Conservation (phyloP, 2,888 invertebrate species). For the Aleiodes alternator region DNA sequence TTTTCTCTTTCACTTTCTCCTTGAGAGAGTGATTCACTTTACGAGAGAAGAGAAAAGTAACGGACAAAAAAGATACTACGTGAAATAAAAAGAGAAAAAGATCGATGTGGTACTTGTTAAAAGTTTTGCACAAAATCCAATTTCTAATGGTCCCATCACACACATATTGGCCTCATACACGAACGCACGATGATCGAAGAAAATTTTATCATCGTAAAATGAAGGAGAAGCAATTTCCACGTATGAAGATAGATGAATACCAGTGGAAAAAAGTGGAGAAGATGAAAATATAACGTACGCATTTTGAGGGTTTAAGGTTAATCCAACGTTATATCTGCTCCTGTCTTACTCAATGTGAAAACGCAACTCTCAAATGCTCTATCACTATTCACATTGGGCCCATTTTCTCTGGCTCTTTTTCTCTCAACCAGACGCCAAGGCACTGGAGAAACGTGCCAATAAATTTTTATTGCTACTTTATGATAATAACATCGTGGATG, state of each 20-base stretch:
- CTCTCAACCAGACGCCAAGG: neutral
- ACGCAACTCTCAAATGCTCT: neutral
- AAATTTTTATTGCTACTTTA: conserved; percentile 73
- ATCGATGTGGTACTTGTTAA: neutral
- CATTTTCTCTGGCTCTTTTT: neutral
- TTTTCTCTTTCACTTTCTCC: neutral
- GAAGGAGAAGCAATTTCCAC: too few species aligned
- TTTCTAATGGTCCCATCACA: neutral
- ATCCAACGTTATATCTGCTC: neutral
- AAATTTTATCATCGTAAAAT: neutral
- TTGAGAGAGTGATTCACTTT: neutral
- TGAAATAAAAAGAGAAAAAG: conserved; percentile 1
- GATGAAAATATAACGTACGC: conserved; percentile 16
- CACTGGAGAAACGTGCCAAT: conserved; percentile 64
- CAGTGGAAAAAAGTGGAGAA: neutral
- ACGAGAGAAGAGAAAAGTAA: neutral
- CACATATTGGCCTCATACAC: neutral
- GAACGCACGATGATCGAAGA: neutral
- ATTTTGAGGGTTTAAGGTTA: conserved; percentile 2
- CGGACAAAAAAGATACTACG: neutral
- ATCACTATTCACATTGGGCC: neutral
- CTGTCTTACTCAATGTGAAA: conserved; percentile 3
- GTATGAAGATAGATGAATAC: conserved; percentile 6
- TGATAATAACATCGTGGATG: conserved; percentile 67
- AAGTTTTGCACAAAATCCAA: conserved; percentile 4